Evolutionary conservation across 2,888 invertebrate genomes (phyloP).

Genomic region (Eumacrocentrus americanus): DNA sequence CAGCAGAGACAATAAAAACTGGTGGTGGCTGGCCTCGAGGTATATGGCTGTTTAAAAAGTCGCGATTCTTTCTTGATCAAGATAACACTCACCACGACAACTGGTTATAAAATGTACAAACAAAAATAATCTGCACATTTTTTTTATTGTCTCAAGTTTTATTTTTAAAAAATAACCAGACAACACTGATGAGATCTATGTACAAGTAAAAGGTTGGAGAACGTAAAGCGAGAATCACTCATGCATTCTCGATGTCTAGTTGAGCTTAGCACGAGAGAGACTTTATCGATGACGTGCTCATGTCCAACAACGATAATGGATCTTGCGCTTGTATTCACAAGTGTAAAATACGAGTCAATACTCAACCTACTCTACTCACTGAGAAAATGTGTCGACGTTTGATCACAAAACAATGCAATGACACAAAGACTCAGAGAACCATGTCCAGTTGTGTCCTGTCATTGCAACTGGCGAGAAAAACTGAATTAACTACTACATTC

Average conservation of each 20-base stretch:
- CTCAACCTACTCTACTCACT: neutral
- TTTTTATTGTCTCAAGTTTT: neutral
- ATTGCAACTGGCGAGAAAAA: neutral
- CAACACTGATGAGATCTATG: neutral
- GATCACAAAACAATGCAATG: too few species aligned
- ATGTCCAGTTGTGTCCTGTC: neutral
- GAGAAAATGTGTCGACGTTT: neutral
- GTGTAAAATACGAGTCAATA: neutral
- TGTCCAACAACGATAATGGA: neutral
- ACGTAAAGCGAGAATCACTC: neutral
- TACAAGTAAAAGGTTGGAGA: neutral
- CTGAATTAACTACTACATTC: neutral
- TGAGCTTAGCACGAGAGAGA: neutral
- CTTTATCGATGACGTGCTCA: neutral
- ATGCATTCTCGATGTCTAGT: neutral
- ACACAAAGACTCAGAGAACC: neutral
- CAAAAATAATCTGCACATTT: neutral
- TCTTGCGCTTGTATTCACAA: neutral
- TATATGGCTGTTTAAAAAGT: too few species aligned
- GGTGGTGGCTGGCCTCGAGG: neutral
- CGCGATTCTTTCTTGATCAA: neutral
- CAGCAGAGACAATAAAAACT: neutral
- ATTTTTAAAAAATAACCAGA: neutral
- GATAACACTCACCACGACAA: neutral
- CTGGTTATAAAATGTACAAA: neutral